Evolutionary conservation across 2,797 vertebrate species (phyloP), one percentile per base, ranked within the genome.

Genomic region (Galaxias olidus): DNA sequence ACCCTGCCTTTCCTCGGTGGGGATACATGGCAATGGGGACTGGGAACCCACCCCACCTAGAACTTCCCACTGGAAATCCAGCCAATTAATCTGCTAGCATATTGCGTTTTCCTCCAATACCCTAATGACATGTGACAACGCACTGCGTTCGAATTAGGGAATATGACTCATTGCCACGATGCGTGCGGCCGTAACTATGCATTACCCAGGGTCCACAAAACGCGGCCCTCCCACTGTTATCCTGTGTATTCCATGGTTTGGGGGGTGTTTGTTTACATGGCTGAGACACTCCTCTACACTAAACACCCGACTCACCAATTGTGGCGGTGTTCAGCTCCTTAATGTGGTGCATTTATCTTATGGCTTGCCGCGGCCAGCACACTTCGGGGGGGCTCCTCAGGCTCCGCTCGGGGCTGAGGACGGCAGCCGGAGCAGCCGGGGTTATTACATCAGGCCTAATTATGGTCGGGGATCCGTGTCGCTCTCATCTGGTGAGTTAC

Each of bases 1-100:
- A 90, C 89, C 92, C 87, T 90, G 88, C 74, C 90, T 84, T 90
- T 88, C 91, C 89, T 85, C 84, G 82, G 78, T 77, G 77, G 74
- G 81, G 93, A 85, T 92, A 92, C 89, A 92, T 91, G 92, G 89
- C 51, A 64, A 82, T 84, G 74, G 67, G 66, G 75, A 79, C 81
- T 68, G 65, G 18, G 45, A 20, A 57, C 47, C 61, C 56, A 65
- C 48, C 54, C 68, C 61, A 67, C 66, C 18, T 51, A 71, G 72
- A 70, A 64, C 42, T 53, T 61, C 51, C 45, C 41, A 40, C 30
- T 65, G 15, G 11, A 49, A 73, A 69, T 49, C 51, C 51, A 14
- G 15, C 15, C 20, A 58, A 45, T 40, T 40, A 40, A 55, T 64
- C 62, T 47, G 46, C 20, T 17, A 17, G 45, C 47, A 4, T 48